A percentile compares a stretch with the other conserved stretches of the same genome.
Evolutionary conservation across 2,797 vertebrate species (phyloP).

Genomic region (Gadopsis marmoratus): DNA sequence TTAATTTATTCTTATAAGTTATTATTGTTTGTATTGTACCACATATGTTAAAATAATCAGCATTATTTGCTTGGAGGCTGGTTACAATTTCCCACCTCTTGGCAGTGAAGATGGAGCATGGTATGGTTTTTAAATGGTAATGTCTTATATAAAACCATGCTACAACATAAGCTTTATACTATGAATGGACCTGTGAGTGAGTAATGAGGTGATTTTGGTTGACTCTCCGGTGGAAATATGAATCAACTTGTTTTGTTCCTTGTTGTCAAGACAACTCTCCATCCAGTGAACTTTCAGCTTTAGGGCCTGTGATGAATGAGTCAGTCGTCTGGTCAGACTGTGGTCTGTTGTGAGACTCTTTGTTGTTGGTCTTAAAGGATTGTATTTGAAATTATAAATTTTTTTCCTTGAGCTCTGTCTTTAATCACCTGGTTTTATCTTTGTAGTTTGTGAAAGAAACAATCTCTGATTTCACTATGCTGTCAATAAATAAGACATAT

Average conservation of each 20-base stretch:
- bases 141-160: conserved; percentile 14
- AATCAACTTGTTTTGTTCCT: conserved; percentile 75
- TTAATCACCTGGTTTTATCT: conserved; percentile 4
- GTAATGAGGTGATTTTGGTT: conserved; percentile 42
- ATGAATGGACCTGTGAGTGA: conserved; percentile 27
- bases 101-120: conserved; percentile 10
- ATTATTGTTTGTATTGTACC: not conserved
- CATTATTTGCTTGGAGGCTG: not conserved
- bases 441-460: not conserved
- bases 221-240: conserved; percentile 56
- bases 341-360: conserved; percentile 20
- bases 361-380: conserved; percentile 26
- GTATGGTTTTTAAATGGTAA: not conserved
- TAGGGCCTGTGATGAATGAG: conserved; percentile 40
- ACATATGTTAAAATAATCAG: conserved; percentile 10
- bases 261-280: conserved; percentile 82
- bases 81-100: conserved; percentile 19
- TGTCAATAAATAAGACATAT: not conserved
- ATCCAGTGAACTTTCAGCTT: conserved; percentile 34
- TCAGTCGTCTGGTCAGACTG: conserved; percentile 35
- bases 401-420: conserved; percentile 2
- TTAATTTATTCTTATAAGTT: fast-evolving
- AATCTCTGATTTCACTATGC: not conserved
- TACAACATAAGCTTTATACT: not conserved
- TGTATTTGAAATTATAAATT: not conserved